Evolutionary conservation across 2,888 invertebrate species (phyloP), one percentile per base, ranked within the genome.

Genomic region (Glyphotaelius pellucidus): DNA sequence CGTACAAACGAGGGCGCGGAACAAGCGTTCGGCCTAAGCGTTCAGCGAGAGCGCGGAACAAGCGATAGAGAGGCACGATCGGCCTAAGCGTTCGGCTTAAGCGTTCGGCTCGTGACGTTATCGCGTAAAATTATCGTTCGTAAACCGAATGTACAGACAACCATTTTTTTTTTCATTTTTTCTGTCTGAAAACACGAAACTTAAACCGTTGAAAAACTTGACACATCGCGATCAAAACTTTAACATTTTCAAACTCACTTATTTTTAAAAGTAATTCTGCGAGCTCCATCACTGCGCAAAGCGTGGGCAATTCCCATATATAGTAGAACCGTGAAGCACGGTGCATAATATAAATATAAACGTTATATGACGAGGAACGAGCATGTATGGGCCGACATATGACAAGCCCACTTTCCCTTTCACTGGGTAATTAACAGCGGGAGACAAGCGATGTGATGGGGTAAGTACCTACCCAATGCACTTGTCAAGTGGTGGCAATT

Each of bases 321-420:
- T n/a, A 25, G 19, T 67, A 67, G 5, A 67, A 25, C 67, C n/a
- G 7, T 67, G 67, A 25, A 67, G n/a, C 67, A 25, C 25, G 25
- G 25, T 67, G 67, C 25, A n/a, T 67, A 67, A 25, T 25, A 25
- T 25, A 67, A 7, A 47, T 3, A 47, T 47, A 67, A n/a, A 19
- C n/a, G 67, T 67, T 67, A 67, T 67, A 25, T 25, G 67, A 67
- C 25, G 67, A 67, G 67, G 25, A 67, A 67, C 67, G 67, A 15
- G 84, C 52, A 31, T 52, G 87, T 87, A 52, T 42, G 87, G 87
- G 87, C 87, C 47, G 52, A 81, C 91, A 89, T 86, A 91, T 85
- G 93, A 92, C 92, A 84, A 92, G 92, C 88, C 93, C 92, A 91
- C 93, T 93, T 93, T 93, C 93, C 93, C 93, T 93, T 93, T 93